Evolutionary conservation across 2,797 vertebrate genomes (phyloP), one percentile per base, ranked within the genome.

Genomic region (Gobio occitaniae): DNA sequence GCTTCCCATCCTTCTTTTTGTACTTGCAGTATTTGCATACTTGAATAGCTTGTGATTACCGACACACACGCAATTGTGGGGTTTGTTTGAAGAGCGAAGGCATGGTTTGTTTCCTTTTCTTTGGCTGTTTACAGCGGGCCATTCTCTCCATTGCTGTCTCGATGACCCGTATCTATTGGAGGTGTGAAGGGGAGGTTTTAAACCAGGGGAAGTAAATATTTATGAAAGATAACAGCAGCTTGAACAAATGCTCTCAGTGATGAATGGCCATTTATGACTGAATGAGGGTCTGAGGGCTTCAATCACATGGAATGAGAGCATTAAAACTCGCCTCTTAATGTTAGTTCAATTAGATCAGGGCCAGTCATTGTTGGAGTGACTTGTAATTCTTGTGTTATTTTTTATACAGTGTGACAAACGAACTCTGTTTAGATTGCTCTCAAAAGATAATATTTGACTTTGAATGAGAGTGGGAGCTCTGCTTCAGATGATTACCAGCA

Each of bases 191-290:
- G 90, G 90, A 86, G 86, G 52, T 66, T 85, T 66, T 88, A 89
- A 32, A 86, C 85, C 74, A 82, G 61, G 68, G 80, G 86, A 92
- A 92, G 92, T 91, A 91, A 95, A 94, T 93, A 93, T 94, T 95
- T 92, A 92, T 86, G 70, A 70, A 82, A 92, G 94, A 95, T 94
- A 94, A 92, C 91, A 89, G 84, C 83, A 81, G 85, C 77, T 74
- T 88, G 81, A 89, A 84, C 90, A 88, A 91, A 88, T 71, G 83
- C 87, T 88, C 90, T 87, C 56, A 86, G 84, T 38, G 84, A 89
- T 74, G 75, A 88, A 89, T 89, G 88, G 85, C 87, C 83, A 89
- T 94, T 91, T 93, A 94, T 90, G 90, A 84, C 88, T 82, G 84
- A 78, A 86, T 83, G 72, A 83, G 80, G 87, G 85, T 72, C 63